Conservation (phyloP, 2,113 vertebrate species). For the Camelus dromedarius region DNA sequence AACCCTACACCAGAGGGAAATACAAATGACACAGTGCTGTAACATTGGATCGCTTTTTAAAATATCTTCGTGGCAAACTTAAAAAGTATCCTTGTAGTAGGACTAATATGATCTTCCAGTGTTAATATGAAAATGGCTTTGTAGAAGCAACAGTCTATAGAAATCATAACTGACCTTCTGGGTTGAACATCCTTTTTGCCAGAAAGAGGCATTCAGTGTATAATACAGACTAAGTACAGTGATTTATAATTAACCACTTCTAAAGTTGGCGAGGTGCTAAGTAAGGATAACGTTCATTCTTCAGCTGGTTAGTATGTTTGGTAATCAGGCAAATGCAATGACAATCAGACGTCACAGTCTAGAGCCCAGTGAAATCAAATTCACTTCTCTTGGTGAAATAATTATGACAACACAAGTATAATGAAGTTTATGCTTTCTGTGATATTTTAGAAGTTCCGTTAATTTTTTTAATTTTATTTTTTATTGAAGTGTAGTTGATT, state of each 20-base stretch:
- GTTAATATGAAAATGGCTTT: constrained; percentile 78
- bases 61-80: constrained; percentile 37
- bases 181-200: constrained; percentile 71
- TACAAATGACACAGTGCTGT: neutral
- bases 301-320: constrained; percentile 17
- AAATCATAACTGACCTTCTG: constrained; percentile 63
- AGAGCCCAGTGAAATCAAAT: neutral
- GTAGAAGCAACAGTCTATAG: constrained; percentile 78
- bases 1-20: neutral
- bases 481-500: too few relatives aligned
- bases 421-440: constrained; percentile 12
- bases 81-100: constrained; percentile 72
- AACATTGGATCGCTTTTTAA: constrained; percentile 29
- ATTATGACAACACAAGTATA: neutral
- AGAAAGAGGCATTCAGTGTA: constrained; percentile 46
- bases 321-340: neutral
- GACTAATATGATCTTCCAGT: constrained; percentile 67
- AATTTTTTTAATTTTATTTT: too few relatives aligned
- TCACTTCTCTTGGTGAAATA: neutral
- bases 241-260: neutral
- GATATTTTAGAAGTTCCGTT: neutral
- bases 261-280: constrained; percentile 48
- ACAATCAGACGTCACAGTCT: neutral
- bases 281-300: constrained; percentile 35
- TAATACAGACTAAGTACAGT: constrained; percentile 52